Base-by-base conservation (phyloP, 2,797 vertebrate genomes). In the Adrianichthys oophorus region DNA sequence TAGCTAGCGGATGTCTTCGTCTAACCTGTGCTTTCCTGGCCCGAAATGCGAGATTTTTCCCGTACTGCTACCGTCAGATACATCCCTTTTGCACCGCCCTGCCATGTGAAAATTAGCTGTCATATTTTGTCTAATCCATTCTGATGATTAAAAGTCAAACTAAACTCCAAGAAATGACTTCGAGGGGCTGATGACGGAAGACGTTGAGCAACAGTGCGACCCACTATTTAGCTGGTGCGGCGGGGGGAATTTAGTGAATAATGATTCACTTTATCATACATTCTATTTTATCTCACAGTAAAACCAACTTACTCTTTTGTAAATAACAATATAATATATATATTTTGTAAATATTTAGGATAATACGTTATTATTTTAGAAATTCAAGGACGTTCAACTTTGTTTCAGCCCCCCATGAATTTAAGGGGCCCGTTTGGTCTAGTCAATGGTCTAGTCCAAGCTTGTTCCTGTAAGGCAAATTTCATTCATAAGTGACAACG, bases 21-120 rank as follows among this genome's bases (percentile, higher is more conserved):
- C 87, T 78, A 52, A 87, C 82, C 83, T 85, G 74, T 59, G 81
- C 56, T 56, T 64, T 40, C 65, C 59, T 67, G 72, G 57, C 62
- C 79, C 52, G 46, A 49, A 53, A 82, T 72, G 29, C 44, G 40
- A 68, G 64, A 48, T 75, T 46, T 49, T 16, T 70, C 78, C 76
- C 52, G 53, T 67, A 68, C 64, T 74, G 65, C 53, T 76, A 62
- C 72, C 65, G 57, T 72, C 62, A 26, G 41, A 70, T 50, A 63
- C 66, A 48, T 47, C 29, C 41, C 37, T 47, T 48, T 58, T 70
- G 77, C 80, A 80, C 73, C 1, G 48, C 49, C 66, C 74, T 82
- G 75, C 77, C 87, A 86, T 86, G 72, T 77, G 79, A 78, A 40
- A 64, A 43, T n/a, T n/a, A 64, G 29, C 41, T 42, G 7, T 66